Conservation (phyloP, 2,888 invertebrate species). For the Drosophila antonietae region DNA sequence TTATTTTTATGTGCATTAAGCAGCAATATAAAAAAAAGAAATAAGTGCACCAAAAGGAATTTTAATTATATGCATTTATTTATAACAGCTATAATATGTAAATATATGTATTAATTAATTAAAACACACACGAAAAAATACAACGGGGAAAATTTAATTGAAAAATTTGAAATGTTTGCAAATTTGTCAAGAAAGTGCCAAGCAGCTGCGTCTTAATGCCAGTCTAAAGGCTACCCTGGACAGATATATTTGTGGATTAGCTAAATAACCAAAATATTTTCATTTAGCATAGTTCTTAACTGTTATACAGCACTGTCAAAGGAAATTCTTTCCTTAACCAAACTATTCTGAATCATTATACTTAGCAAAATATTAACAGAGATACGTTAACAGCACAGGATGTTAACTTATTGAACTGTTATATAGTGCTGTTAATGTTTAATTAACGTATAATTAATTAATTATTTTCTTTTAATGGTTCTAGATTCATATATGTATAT, state of each 20-base stretch:
- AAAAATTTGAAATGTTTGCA: constrained; percentile 9
- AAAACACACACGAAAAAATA: neutral
- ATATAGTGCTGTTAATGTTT: no score
- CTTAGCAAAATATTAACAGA: no score
- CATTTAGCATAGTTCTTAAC: no score
- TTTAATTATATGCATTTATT: constrained; percentile 11
- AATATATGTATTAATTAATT: constrained; percentile 4
- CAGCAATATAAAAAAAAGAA: constrained; percentile 12
- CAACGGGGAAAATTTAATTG: neutral
- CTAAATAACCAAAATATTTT: no score
- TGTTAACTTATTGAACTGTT: no score
- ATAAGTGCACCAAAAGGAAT: constrained; percentile 9
- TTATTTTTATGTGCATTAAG: constrained; percentile 17
- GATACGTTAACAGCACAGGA: no score
- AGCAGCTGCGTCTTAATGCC: neutral
- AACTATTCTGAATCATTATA: no score
- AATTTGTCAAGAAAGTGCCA: constrained; percentile 9
- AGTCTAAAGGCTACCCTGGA: neutral
- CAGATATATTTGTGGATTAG: neutral
- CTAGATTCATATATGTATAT: no score
- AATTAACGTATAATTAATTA: no score
- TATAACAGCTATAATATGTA: neutral
- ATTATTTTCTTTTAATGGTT: no score
- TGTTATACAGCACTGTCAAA: neutral
- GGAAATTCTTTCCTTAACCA: no score